Conservation (phyloP, 2,113 vertebrate species). For the Recurvirostra avosetta region DNA sequence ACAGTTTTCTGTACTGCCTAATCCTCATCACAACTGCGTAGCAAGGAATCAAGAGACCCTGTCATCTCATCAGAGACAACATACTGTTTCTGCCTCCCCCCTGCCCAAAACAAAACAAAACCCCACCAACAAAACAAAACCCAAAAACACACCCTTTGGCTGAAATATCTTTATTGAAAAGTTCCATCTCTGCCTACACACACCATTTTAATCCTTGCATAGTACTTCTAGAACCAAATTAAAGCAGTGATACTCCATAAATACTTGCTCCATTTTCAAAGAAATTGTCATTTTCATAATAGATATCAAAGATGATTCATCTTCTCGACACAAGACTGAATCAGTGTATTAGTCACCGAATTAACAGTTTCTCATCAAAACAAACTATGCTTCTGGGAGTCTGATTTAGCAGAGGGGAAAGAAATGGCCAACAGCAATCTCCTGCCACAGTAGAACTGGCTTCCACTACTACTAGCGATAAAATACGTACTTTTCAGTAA, state of each 20-base stretch:
- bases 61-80: neutral
- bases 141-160: neutral
- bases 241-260: neutral
- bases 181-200: neutral
- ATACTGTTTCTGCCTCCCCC: neutral
- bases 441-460: neutral
- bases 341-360: neutral
- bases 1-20: neutral
- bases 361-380: neutral
- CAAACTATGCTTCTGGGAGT: accelerated
- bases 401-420: neutral
- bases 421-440: neutral
- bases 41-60: neutral
- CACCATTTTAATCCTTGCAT: neutral
- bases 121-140: neutral
- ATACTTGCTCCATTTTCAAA: neutral
- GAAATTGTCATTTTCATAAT: neutral
- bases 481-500: neutral
- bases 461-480: neutral
- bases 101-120: too few relatives aligned
- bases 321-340: neutral
- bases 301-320: neutral
- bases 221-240: neutral
- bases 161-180: neutral
- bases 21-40: neutral